A percentile compares a stretch with the other conserved stretches of the same genome.
These are phyloP conservation scores for Nixonia krombeini DNA, from an alignment of 1,140 invertebrate genomes.

Conservation along the genomic window DNA sequence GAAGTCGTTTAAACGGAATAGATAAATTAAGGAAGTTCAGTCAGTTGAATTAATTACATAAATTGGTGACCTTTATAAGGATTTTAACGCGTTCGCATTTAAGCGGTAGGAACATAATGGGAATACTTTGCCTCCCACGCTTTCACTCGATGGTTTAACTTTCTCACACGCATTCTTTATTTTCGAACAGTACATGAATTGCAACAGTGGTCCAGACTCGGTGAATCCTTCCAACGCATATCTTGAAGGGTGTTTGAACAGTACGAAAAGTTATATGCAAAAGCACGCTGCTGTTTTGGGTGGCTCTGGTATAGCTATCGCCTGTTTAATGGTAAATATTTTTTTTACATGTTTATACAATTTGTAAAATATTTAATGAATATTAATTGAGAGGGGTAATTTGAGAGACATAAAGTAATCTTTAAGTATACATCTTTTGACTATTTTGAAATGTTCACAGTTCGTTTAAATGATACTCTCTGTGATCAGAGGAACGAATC, in stretches of 20 bases:
- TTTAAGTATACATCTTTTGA: background rate
- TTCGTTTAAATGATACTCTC: background rate
- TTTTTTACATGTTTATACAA: conserved; percentile 4
- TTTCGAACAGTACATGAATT: conserved; percentile 75
- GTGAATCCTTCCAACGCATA: conserved; percentile 77
- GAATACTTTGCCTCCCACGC: conserved; percentile 51
- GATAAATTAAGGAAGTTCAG: too few relatives aligned
- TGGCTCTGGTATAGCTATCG: conserved; percentile 84
- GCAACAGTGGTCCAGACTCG: conserved; percentile 72
- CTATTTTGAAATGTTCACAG: background rate
- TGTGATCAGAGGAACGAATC: background rate
- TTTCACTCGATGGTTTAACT: conserved; percentile 53
- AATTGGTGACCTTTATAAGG: too few relatives aligned
- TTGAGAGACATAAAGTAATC: too few relatives aligned
- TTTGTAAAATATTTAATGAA: conserved; percentile 7
- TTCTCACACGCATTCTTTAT: conserved; percentile 44
- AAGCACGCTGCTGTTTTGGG: conserved; percentile 86
- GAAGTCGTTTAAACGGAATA: too few relatives aligned
- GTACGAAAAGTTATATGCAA: conserved; percentile 79
- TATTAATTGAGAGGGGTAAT: conserved; percentile 7
- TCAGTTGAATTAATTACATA: too few relatives aligned
- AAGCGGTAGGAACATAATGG: conserved; percentile 15
- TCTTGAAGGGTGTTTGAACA: conserved; percentile 80
- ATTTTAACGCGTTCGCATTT: background rate
- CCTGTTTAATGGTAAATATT: conserved; percentile 81